A percentile compares a stretch with the other conserved stretches of the same genome.
phyloP scores from a whole-genome alignment of 1,140 invertebrate species.

The Cardiocondyla obscurior region DNA sequence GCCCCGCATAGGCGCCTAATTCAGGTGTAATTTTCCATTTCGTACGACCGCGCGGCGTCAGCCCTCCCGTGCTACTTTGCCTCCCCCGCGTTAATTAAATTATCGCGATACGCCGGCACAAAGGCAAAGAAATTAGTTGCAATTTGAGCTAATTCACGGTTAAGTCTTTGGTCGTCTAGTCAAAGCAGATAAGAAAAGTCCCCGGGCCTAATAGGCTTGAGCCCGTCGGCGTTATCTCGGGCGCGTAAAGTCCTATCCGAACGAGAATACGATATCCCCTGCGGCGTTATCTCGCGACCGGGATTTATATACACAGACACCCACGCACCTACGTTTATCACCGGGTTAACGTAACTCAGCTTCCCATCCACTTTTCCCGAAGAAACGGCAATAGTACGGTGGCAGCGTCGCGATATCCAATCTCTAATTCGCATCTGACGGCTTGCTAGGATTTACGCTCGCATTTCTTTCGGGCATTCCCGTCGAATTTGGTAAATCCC shows the following conservation, averaged over 20 bases:
- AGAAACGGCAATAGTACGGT: constrained; percentile 45
- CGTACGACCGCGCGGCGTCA: not conserved
- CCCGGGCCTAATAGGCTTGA: constrained; percentile 15
- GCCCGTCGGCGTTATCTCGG: constrained; percentile 37
- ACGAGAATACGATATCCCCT: constrained; percentile 47
- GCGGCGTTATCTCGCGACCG: constrained; percentile 53
- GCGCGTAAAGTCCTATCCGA: constrained; percentile 43
- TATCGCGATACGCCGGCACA: constrained; percentile 43
- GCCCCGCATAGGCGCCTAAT: constrained; percentile 40
- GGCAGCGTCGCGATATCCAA: constrained; percentile 45
- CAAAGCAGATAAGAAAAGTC: constrained; percentile 51
- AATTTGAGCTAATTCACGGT: constrained; percentile 61
- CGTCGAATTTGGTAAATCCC: constrained; percentile 10
- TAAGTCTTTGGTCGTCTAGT: constrained; percentile 12
- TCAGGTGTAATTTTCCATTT: constrained; percentile 63
- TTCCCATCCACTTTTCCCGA: constrained; percentile 38
- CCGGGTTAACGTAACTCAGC: constrained; percentile 40
- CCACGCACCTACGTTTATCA: constrained; percentile 43
- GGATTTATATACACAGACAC: constrained; percentile 36
- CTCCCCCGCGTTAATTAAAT: constrained; percentile 61
- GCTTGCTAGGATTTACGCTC: constrained; percentile 18
- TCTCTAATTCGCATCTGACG: constrained; percentile 51
- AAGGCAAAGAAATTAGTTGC: constrained; percentile 53
- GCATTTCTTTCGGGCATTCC: constrained; percentile 13
- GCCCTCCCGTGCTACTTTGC: constrained; percentile 11